These are phyloP conservation scores for Euleptes europaea DNA, from an alignment of 2,113 vertebrate species.

Conservation along the genomic window DNA sequence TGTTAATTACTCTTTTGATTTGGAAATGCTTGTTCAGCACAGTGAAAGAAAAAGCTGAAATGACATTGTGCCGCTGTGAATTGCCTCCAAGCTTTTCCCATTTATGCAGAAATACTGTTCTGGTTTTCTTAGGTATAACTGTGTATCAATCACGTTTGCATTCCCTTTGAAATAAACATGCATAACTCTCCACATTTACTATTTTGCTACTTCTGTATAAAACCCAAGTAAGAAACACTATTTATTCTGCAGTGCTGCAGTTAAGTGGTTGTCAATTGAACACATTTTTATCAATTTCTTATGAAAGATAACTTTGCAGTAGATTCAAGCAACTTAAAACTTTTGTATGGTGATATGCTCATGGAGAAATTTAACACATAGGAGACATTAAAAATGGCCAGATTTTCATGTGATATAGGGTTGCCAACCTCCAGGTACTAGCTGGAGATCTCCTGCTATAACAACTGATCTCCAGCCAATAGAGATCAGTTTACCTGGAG, in stretches of 20 bases:
- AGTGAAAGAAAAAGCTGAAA: conserved; percentile 22
- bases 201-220: neutral
- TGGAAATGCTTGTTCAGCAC: conserved; percentile 42
- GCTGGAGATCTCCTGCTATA: too few relatives aligned
- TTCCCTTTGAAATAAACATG: neutral
- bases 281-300: neutral
- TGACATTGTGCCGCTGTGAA: conserved; percentile 22
- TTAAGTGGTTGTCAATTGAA: neutral
- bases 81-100: neutral
- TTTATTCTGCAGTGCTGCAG: conserved; percentile 6
- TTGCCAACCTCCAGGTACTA: too few relatives aligned
- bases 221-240: conserved; percentile 26
- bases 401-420: neutral
- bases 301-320: conserved; percentile 41
- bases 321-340: neutral
- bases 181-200: neutral
- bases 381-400: neutral
- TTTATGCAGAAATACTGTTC: conserved; percentile 37
- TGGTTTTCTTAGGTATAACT: conserved; percentile 50
- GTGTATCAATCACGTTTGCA: conserved; percentile 45
- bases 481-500: too few relatives aligned
- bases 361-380: neutral
- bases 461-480: too few relatives aligned
- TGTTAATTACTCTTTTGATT: conserved; percentile 51
- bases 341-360: neutral